These are phyloP conservation scores for Falcaria lacertinaria DNA, from an alignment of 2,888 invertebrate species.

Conservation along the genomic window DNA sequence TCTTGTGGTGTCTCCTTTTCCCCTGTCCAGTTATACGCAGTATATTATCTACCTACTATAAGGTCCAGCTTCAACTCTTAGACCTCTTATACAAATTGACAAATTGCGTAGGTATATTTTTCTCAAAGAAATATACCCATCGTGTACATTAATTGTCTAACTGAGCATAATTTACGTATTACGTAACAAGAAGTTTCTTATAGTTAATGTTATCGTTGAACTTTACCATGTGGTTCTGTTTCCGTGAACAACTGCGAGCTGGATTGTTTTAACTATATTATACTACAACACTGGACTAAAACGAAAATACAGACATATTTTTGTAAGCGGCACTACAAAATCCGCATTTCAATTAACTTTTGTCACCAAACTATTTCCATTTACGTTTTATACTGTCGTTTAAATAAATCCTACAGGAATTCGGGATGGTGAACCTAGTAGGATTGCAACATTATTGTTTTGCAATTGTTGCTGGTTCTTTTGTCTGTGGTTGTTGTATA, in stretches of 20 bases:
- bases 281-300: background rate
- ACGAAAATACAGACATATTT: background rate
- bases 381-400: background rate
- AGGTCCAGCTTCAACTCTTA: too few species aligned
- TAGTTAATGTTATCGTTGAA: background rate
- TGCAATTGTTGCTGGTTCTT: background rate
- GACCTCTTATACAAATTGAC: too few species aligned
- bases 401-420: too few species aligned
- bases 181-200: background rate
- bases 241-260: background rate
- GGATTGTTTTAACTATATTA: background rate
- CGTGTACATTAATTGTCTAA: background rate
- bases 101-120: too few species aligned
- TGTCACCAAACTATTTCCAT: background rate
- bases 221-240: background rate
- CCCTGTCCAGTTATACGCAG: too few species aligned
- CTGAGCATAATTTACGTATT: background rate
- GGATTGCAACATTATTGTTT: background rate
- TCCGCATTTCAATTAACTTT: background rate
- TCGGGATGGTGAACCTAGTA: too few species aligned
- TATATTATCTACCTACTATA: too few species aligned
- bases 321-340: background rate
- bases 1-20: too few species aligned
- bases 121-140: too few species aligned
- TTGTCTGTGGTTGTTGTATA: too few species aligned